These are phyloP conservation scores for Mantis religiosa DNA, from an alignment of 2,888 invertebrate species.

Conservation along the genomic window DNA sequence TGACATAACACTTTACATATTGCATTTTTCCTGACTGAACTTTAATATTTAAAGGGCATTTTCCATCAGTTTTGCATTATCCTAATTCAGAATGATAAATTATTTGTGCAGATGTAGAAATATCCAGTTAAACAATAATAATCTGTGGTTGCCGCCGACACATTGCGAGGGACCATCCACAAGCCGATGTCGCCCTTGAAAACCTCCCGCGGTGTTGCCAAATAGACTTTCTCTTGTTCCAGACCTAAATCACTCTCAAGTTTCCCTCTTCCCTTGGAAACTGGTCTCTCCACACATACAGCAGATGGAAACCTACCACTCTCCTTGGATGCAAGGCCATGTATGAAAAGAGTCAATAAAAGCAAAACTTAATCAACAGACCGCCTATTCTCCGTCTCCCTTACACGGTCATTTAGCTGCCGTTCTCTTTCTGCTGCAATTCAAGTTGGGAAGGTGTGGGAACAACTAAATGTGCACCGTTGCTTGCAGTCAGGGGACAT, in stretches of 20 bases:
- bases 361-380: conserved; percentile 1
- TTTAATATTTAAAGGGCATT: no score
- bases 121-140: no score
- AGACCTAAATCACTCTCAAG: not conserved
- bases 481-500: not conserved
- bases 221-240: not conserved
- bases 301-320: not conserved
- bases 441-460: not conserved
- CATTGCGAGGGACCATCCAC: not conserved
- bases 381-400: not conserved
- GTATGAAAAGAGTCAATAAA: not conserved
- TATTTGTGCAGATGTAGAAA: no score
- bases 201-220: not conserved
- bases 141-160: no score
- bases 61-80: no score
- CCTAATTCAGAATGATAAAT: no score
- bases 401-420: not conserved
- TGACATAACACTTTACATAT: no score
- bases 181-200: not conserved
- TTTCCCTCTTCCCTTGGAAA: not conserved
- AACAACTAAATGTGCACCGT: not conserved
- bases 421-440: not conserved
- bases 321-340: not conserved
- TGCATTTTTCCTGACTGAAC: no score
- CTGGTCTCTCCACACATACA: not conserved